Percentiles rank a stretch among this genome's conserved stretches.
These are phyloP conservation scores for Scomber japonicus DNA, from an alignment of 2,113 vertebrate genomes.

Conservation along the genomic window DNA sequence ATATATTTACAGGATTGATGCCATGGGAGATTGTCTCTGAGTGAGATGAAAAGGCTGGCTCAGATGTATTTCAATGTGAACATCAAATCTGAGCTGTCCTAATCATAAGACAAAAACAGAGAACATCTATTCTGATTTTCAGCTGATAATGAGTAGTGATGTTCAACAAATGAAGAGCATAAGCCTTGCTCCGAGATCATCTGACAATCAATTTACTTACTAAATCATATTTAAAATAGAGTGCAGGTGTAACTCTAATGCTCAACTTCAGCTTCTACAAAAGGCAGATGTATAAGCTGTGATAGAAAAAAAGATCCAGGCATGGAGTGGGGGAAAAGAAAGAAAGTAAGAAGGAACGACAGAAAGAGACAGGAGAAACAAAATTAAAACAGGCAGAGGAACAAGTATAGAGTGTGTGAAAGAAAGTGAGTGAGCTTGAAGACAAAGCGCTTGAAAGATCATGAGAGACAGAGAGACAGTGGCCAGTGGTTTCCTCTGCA, in stretches of 20 bases:
- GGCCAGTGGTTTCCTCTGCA: slow-evolving; percentile 76
- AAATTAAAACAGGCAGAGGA: slow-evolving; percentile 32
- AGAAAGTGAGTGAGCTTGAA: slow-evolving; percentile 49
- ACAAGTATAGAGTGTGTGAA: slow-evolving; percentile 26
- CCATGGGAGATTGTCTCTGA: slow-evolving; percentile 79
- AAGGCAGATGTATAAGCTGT: slow-evolving; percentile 15
- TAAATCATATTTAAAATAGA: slow-evolving; percentile 46
- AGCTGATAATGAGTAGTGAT: slow-evolving; percentile 66
- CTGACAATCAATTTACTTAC: slow-evolving; percentile 51
- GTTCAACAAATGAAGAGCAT: slow-evolving; percentile 70
- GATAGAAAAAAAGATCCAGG: slow-evolving; percentile 4
- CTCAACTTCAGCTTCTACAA: background rate
- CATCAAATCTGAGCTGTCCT: slow-evolving; percentile 67
- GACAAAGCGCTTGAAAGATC: slow-evolving; percentile 63
- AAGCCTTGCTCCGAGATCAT: slow-evolving; percentile 62
- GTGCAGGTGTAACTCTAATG: slow-evolving; percentile 45
- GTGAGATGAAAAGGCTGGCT: slow-evolving; percentile 78
- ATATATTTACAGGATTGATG: slow-evolving; percentile 86
- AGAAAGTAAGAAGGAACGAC: background rate
- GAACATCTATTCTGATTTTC: slow-evolving; percentile 59
- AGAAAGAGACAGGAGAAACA: background rate
- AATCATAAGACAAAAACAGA: slow-evolving; percentile 58
- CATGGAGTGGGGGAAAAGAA: background rate
- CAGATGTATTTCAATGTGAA: slow-evolving; percentile 72
- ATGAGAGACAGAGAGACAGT: slow-evolving; percentile 49